Conservation (phyloP, 2,797 vertebrate species). For the Channallabes apus region DNA sequence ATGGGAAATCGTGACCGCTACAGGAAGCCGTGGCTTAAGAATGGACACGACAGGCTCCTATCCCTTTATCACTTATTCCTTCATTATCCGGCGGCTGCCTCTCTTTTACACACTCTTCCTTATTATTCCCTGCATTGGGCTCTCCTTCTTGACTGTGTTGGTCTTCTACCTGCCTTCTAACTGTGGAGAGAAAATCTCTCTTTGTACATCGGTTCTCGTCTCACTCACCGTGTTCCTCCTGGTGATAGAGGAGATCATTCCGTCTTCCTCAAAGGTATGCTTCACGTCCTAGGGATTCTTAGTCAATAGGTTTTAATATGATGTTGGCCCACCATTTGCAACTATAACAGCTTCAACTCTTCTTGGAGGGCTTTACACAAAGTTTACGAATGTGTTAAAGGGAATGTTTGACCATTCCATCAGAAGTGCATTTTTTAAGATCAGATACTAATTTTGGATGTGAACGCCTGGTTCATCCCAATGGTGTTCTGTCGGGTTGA, state of each 20-base stretch:
- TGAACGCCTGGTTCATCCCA: too few species aligned
- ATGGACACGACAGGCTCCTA: constrained; percentile 69
- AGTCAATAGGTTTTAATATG: too few species aligned
- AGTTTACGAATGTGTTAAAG: too few species aligned
- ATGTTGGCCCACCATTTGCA: too few species aligned
- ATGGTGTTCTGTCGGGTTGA: too few species aligned
- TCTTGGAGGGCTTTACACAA: too few species aligned
- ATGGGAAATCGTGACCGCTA: constrained; percentile 81
- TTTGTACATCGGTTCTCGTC: constrained; percentile 80
- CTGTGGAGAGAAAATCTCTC: constrained; percentile 78
- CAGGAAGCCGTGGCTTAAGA: constrained; percentile 73
- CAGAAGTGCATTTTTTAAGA: too few species aligned
- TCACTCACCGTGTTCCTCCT: constrained; percentile 81
- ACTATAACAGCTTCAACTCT: too few species aligned
- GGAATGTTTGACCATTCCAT: too few species aligned
- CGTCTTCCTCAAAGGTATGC: constrained; percentile 75
- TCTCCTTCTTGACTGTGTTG: constrained; percentile 80
- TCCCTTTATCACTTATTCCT: constrained; percentile 80
- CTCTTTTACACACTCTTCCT: constrained; percentile 84
- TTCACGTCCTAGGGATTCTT: not conserved
- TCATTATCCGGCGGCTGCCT: constrained; percentile 77
- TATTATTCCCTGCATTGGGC: constrained; percentile 80
- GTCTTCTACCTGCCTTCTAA: constrained; percentile 82
- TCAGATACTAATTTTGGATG: too few species aligned
- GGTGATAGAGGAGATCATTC: constrained; percentile 82